These are phyloP conservation scores for Zosterops japonicus DNA, from an alignment of 2,113 vertebrate genomes.

Conservation along the genomic window DNA sequence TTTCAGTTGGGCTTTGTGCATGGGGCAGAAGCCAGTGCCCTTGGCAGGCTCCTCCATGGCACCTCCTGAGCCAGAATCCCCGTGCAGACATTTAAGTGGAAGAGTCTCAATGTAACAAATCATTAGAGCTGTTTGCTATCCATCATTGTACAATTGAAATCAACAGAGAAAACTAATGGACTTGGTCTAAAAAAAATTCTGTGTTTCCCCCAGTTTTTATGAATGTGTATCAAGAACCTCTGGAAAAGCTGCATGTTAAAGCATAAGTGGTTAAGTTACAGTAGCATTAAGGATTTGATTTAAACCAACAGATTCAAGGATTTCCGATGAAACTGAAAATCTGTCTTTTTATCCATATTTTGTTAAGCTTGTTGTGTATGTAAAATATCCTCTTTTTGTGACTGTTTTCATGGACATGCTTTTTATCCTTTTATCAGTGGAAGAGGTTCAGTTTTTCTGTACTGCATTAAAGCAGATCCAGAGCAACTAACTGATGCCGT, in stretches of 20 bases:
- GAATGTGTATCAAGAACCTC: not conserved
- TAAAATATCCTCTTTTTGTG: not conserved
- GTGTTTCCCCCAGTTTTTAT: not conserved
- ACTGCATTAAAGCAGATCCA: not conserved
- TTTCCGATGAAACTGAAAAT: not conserved
- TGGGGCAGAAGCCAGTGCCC: not conserved
- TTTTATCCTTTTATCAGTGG: not conserved
- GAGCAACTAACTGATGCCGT: not conserved
- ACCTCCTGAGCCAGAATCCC: rapidly evolving
- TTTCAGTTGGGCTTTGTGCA: not conserved
- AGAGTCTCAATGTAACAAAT: not conserved
- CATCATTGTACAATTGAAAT: not conserved
- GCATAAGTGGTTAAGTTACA: not conserved
- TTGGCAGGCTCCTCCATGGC: rapidly evolving
- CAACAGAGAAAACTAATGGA: not conserved
- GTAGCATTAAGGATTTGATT: not conserved
- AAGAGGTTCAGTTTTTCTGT: not conserved
- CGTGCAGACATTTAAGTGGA: rapidly evolving
- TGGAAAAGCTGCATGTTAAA: not conserved
- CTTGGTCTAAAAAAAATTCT: not conserved
- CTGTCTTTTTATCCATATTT: not conserved
- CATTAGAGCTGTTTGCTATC: not conserved
- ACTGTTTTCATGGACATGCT: not conserved
- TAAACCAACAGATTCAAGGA: not conserved
- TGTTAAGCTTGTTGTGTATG: not conserved